Evolutionary conservation across 1,140 invertebrate genomes (phyloP).

Genomic region (Drosophila ananassae): DNA sequence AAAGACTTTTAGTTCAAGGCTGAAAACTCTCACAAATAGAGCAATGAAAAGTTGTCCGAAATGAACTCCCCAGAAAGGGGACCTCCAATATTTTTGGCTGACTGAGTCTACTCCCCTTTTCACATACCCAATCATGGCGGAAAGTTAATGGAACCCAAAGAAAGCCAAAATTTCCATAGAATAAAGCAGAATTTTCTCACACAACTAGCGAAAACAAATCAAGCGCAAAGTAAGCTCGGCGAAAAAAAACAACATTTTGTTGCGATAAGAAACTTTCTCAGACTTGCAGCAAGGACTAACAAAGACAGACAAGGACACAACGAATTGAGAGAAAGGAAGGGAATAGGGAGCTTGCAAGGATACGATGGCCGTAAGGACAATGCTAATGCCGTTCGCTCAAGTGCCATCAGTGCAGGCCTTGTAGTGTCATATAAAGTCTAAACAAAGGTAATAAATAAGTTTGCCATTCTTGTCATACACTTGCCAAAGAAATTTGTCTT

Average conservation of each 20-base stretch:
- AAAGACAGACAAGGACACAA: background rate
- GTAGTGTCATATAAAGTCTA: constrained; percentile 72
- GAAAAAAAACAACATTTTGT: constrained; percentile 46
- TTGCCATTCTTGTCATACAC: constrained; percentile 30
- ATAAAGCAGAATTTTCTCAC: constrained; percentile 29
- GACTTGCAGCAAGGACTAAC: constrained; percentile 25
- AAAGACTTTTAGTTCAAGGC: constrained; percentile 5
- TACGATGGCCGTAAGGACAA: constrained; percentile 42
- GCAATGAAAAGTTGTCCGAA: constrained; percentile 40
- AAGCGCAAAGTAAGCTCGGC: constrained; percentile 52
- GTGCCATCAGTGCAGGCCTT: constrained; percentile 59
- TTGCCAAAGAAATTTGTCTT: background rate
- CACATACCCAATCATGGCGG: constrained; percentile 25
- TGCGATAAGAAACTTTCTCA: constrained; percentile 61
- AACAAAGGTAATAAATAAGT: constrained; percentile 80
- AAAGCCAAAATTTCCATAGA: constrained; percentile 27
- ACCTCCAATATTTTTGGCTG: constrained; percentile 11
- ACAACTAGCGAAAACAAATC: constrained; percentile 54
- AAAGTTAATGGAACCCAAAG: constrained; percentile 35
- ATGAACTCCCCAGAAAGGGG: constrained; percentile 29
- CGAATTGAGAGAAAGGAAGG: constrained; percentile 7
- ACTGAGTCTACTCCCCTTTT: constrained; percentile 18
- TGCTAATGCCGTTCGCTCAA: constrained; percentile 73
- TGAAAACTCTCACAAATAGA: constrained; percentile 19
- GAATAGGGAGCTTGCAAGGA: constrained; percentile 3